These are phyloP conservation scores for Himalopsyche anomala DNA, from an alignment of 2,888 invertebrate genomes.

Conservation along the genomic window DNA sequence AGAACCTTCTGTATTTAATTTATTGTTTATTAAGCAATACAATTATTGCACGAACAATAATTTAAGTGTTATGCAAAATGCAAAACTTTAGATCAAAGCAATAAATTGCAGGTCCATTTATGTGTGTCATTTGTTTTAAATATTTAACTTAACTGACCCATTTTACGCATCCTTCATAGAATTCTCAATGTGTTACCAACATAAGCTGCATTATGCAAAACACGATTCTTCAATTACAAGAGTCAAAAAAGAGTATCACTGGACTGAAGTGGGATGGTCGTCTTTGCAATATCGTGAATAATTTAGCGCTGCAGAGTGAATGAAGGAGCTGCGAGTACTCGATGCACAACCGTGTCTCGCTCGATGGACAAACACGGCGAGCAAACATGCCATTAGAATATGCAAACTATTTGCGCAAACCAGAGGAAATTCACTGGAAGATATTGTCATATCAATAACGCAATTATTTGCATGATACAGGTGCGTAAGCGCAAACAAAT, in stretches of 20 bases:
- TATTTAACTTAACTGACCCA: background rate
- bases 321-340: conserved; percentile 17
- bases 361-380: conserved; percentile 7
- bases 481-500: background rate
- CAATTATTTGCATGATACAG: background rate
- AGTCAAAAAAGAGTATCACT: conserved; percentile 4
- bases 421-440: conserved; percentile 13
- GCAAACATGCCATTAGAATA: conserved; percentile 38
- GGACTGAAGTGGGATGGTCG: background rate
- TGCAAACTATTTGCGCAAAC: conserved; percentile 20
- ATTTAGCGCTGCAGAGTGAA: conserved; percentile 1
- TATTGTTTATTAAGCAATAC: too few species aligned
- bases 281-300: background rate
- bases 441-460: conserved; percentile 26
- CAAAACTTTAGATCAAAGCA: too few species aligned
- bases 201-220: background rate
- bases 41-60: too few species aligned
- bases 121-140: too few species aligned
- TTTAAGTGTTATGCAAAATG: too few species aligned
- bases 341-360: background rate
- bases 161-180: background rate
- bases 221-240: conserved; percentile 14
- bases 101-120: too few species aligned
- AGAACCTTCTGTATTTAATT: too few species aligned
- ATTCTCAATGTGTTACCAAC: background rate